These are phyloP conservation scores for Eulithis testata DNA, from an alignment of 2,888 invertebrate species.

Conservation along the genomic window DNA sequence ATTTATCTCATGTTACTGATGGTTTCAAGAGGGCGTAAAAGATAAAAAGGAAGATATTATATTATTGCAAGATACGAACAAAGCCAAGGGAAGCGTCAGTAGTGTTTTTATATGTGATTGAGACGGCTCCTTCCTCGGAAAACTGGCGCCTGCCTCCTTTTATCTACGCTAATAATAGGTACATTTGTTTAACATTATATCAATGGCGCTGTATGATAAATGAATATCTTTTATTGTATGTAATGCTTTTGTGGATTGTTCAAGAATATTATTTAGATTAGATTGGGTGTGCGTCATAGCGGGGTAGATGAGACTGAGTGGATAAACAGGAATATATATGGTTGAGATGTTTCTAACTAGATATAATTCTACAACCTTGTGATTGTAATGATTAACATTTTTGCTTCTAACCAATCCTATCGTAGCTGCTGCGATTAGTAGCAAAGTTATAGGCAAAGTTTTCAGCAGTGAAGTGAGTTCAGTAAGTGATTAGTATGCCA, in stretches of 20 bases:
- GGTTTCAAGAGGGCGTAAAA: no score
- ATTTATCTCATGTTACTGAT: no score
- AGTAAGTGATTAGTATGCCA: no score
- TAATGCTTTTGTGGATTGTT: slow-evolving; percentile 30
- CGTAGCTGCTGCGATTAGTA: no score
- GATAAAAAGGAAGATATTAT: no score
- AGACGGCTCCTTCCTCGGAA: slow-evolving; percentile 33
- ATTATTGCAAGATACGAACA: background rate
- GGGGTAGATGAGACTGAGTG: slow-evolving; percentile 3
- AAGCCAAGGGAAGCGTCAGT: background rate
- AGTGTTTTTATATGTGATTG: slow-evolving; percentile 33
- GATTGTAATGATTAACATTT: no score
- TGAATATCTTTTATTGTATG: slow-evolving; percentile 31
- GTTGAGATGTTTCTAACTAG: no score
- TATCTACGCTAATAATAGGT: slow-evolving; percentile 54
- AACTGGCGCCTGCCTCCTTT: slow-evolving; percentile 50
- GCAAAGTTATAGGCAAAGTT: no score
- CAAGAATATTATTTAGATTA: slow-evolving; percentile 28
- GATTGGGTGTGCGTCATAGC: slow-evolving; percentile 12
- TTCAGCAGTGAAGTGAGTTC: no score
- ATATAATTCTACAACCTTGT: no score
- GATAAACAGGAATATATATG: no score
- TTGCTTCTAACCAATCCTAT: no score
- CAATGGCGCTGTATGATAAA: slow-evolving; percentile 37
- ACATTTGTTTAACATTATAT: slow-evolving; percentile 56